Evolutionary conservation across 2,888 invertebrate genomes (phyloP).

Genomic region (Callyntrura sp.): DNA sequence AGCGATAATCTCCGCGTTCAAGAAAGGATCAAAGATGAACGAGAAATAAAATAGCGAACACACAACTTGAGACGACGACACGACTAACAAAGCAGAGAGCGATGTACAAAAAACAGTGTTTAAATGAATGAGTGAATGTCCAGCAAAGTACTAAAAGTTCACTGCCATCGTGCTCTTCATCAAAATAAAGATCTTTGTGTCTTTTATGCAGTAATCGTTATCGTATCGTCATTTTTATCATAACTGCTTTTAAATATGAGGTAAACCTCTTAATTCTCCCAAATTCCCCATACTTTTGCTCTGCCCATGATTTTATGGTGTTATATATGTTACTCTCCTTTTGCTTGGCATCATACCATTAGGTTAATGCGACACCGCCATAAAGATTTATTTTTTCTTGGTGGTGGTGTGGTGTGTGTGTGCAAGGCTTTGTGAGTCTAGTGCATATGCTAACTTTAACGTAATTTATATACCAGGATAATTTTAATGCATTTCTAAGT

Average conservation of each 20-base stretch:
- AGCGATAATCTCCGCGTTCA: slow-evolving; percentile 18
- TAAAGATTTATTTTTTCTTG: slow-evolving; percentile 49
- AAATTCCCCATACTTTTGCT: too few relatives aligned
- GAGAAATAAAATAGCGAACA: slow-evolving; percentile 25
- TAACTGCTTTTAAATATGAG: slow-evolving; percentile 34
- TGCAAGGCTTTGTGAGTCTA: too few relatives aligned
- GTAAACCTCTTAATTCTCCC: slow-evolving; percentile 16
- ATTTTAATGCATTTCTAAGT: slow-evolving; percentile 45
- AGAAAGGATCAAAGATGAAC: slow-evolving; percentile 32
- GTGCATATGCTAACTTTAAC: not conserved
- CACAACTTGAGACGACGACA: slow-evolving; percentile 40
- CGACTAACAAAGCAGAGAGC: too few relatives aligned
- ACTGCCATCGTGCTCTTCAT: slow-evolving; percentile 3
- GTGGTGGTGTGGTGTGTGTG: too few relatives aligned
- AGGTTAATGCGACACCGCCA: slow-evolving; percentile 37
- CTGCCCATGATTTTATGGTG: too few relatives aligned
- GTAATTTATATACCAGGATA: not conserved
- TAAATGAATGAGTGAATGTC: not conserved
- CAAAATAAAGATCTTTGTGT: not conserved
- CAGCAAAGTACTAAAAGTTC: slow-evolving; percentile 6
- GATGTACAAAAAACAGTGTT: slow-evolving; percentile 7
- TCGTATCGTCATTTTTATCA: slow-evolving; percentile 25
- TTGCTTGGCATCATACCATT: too few relatives aligned
- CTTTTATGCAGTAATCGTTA: not conserved
- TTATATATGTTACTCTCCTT: too few relatives aligned